A percentile compares a stretch with the other conserved stretches of the same genome.
Conservation (phyloP, 1,140 invertebrate species). For the Trichomalopsis sarcophagae region DNA sequence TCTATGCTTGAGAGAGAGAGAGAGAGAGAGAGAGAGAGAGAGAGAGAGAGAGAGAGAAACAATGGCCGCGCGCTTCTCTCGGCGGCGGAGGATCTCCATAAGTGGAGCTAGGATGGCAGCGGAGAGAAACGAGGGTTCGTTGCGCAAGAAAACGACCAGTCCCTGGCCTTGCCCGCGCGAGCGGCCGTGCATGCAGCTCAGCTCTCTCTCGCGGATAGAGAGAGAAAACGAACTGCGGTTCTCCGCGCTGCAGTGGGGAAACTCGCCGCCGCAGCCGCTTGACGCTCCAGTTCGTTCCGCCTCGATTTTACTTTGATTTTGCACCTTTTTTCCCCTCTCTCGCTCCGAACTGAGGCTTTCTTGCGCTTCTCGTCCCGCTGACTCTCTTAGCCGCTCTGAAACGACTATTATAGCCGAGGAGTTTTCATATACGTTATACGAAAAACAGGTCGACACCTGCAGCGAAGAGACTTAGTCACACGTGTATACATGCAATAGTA, state of each 20-base stretch:
- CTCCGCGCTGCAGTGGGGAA: conserved; percentile 32
- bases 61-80: neutral
- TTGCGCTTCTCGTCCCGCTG: too few relatives aligned
- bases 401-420: too few relatives aligned
- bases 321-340: neutral
- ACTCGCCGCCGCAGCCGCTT: conserved; percentile 55
- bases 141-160: conserved; percentile 69
- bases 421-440: too few relatives aligned
- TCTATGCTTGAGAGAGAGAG: neutral
- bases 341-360: too few relatives aligned
- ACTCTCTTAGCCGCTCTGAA: too few relatives aligned
- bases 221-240: neutral
- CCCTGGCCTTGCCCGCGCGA: conserved; percentile 68
- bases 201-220: neutral
- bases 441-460: too few relatives aligned
- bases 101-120: neutral
- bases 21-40: neutral
- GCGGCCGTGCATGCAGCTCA: conserved; percentile 54
- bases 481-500: too few relatives aligned
- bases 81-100: conserved; percentile 23
- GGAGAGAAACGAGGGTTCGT: conserved; percentile 37
- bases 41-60: neutral
- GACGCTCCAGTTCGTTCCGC: conserved; percentile 57
- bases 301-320: conserved; percentile 45
- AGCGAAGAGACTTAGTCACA: too few relatives aligned